Percentiles rank a stretch among this genome's conserved stretches.
Conservation (phyloP, 2,888 invertebrate species). For the Diaperis boleti region DNA sequence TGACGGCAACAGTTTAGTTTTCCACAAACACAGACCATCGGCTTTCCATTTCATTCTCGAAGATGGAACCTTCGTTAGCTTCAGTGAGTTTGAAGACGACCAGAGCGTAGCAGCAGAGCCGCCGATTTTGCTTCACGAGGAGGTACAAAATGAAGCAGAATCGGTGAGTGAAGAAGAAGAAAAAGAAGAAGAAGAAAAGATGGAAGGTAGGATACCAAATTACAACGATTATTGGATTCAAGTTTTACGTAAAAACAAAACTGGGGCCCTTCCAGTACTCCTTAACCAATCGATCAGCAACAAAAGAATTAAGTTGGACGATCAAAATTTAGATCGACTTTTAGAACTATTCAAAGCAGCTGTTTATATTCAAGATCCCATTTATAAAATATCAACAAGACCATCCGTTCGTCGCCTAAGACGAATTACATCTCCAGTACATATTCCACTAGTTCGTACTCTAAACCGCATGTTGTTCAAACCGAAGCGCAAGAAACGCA, state of each 20-base stretch:
- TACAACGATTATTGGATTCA: constrained; percentile 19
- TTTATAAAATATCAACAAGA: constrained; percentile 51
- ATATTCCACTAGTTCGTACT: constrained; percentile 5
- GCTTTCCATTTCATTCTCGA: constrained; percentile 47
- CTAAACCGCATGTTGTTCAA: constrained; percentile 21
- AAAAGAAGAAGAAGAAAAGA: constrained; percentile 17
- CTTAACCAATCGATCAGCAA: neutral
- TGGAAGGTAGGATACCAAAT: neutral
- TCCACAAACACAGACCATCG: constrained; percentile 47
- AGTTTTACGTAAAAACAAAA: constrained; percentile 17
- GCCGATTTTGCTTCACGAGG: no score
- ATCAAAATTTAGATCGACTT: constrained; percentile 2
- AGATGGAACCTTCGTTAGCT: constrained; percentile 51
- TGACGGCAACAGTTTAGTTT: constrained; percentile 45
- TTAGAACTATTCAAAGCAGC: constrained; percentile 36
- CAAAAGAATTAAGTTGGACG: constrained; percentile 10
- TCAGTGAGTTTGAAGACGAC: constrained; percentile 36
- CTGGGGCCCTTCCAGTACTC: neutral
- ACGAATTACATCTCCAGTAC: constrained; percentile 1
- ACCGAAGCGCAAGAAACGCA: constrained; percentile 20
- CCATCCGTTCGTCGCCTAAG: constrained; percentile 1
- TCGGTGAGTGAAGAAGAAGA: no score
- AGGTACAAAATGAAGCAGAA: no score
- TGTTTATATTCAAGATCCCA: constrained; percentile 29
- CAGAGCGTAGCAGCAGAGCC: no score